Evolutionary conservation across 2,888 invertebrate genomes (phyloP), one percentile per base, ranked within the genome.

Genomic region (Erebia epiphron): DNA sequence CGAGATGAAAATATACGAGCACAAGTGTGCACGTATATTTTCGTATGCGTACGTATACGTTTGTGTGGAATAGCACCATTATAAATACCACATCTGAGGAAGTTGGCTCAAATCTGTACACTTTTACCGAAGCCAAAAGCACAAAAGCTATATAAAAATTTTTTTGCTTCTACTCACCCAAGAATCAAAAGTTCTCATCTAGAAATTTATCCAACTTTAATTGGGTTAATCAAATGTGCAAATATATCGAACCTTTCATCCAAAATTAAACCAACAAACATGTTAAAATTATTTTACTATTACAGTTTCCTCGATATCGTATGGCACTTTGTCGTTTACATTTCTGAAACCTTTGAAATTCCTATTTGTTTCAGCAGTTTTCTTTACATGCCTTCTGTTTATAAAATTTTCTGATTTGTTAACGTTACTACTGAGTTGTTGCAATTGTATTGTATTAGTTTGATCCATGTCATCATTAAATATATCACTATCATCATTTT

Each of bases 401-500:
- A 13, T 1, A 50, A n/a, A 8, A 26, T 16, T 35, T 63, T 3
- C 10, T 26, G n/a, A 5, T 26, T 63, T n/a, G 2, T 18, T 46
- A 46, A 1, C 5, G n/a, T 50, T 3, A 10, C 52, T 63, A n/a
- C 35, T 14, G 8, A 50, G 11, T 52, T 1, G 10, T 26, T 52
- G 35, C 1, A 8, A 26, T 3, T 21, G 50, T 7, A 4, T 1
- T 1, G 13, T 35, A 26, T 35, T 60, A 52, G 2, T 8, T 56
- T 43, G 46, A 43, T 46, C 35, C 14, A 56, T 21, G 16, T 35
- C 18, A 43, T 65, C 64, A 50, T 56, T 63, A 26, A 69, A 61
- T 10, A 49, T 41, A 54, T 69, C 26, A 35, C 49, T 46, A 9
- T 69, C 57, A 35, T 57, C 49, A 62, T 52, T 60, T n/a, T 35